Evolutionary conservation across 2,113 vertebrate species (phyloP), one percentile per base, ranked within the genome.

Genomic region (Erpornis zantholeuca): DNA sequence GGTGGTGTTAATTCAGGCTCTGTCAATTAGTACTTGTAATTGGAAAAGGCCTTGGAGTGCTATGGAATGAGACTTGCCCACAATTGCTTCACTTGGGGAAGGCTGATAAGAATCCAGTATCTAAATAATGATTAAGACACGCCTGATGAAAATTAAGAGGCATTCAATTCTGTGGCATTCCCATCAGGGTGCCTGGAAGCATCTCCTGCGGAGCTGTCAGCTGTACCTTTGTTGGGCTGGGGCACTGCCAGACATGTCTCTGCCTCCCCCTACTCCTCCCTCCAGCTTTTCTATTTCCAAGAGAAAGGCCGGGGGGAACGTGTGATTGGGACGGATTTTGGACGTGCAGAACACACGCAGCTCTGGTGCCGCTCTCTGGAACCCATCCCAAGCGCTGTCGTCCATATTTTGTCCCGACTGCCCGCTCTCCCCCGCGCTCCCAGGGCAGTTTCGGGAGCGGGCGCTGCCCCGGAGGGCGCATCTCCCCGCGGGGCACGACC

Each of bases 401-500:
- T 52, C 15, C 16, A 19, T 1, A 33, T 24, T 27, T 6, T 4
- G 38, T 5, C 7, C 90, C 1, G 17, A 7, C n/a, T 0, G 25
- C 14, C 82, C 65, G 80, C 65, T 38, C 76, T 33, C 75, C 3
- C 49, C n/a, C 2, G 38, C 10, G 31, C 68, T 40, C 21, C 25
- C 70, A 5, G 45, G 25, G 50, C 71, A 19, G 6, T 6, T 60
- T 29, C 29, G 24, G 28, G 6, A 40, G n/a, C 78, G 21, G 35
- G 10, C 15, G 29, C 61, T 33, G 56, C 31, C 50, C 23, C 25
- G 12, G 10, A 6, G 72, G 29, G 40, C 9, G 24, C 64, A 44
- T 40, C 35, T 15, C 12, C 25, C 25, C 40, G 6, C 35, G 11
- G 61, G 25, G 63, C 68, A 33, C 25, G 35, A 25, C 45, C 21